A percentile compares a stretch with the other conserved stretches of the same genome.
Conservation (phyloP, 2,797 vertebrate species). For the Mus spretus region DNA sequence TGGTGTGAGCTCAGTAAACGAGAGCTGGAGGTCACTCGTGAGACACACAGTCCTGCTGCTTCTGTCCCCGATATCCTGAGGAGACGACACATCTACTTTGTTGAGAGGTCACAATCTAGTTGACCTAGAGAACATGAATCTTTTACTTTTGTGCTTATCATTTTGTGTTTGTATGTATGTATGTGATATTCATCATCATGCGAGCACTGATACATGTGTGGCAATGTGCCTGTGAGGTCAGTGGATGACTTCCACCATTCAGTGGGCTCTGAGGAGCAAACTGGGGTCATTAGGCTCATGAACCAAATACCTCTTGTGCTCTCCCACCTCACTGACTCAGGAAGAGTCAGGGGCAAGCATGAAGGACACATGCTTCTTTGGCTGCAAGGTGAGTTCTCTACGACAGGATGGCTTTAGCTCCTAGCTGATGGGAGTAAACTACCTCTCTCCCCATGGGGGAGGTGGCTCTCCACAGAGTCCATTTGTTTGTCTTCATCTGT, state of each 20-base stretch:
- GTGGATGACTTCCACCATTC: too few species aligned
- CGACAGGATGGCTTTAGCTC: neutral
- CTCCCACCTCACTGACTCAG: neutral
- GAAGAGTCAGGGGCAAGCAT: neutral
- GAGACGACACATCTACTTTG: neutral
- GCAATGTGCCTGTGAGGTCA: neutral
- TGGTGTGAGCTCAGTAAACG: neutral
- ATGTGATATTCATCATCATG: neutral
- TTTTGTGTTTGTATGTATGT: neutral
- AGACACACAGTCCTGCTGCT: rapidly evolving
- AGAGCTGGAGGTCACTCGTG: neutral
- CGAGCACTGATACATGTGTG: neutral
- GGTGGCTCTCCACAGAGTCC: neutral
- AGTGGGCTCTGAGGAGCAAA: neutral
- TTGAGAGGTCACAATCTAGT: neutral
- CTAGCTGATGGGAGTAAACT: too few species aligned
- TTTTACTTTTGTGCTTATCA: neutral
- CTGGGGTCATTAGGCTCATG: neutral
- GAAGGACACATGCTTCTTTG: neutral
- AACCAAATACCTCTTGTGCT: neutral
- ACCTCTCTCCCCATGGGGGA: too few species aligned
- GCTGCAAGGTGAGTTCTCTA: neutral
- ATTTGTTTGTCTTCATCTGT: neutral
- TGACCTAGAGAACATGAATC: neutral
- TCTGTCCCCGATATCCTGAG: rapidly evolving